Percentiles rank a stretch among this genome's conserved stretches.
Conservation (phyloP, 1,140 invertebrate species). For the Apis dorsata region DNA sequence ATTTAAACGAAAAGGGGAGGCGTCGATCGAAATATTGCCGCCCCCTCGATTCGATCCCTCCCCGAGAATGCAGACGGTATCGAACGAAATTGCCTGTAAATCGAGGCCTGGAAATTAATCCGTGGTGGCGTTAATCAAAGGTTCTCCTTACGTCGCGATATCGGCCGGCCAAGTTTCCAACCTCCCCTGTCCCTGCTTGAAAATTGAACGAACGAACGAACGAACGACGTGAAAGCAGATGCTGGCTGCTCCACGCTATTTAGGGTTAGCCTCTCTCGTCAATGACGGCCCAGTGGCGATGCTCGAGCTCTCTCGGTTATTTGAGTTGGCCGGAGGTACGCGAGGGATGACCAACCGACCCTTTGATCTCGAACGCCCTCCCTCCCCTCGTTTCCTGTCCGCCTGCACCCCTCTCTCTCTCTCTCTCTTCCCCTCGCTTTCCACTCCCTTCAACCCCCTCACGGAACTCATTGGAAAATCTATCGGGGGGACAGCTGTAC, state of each 20-base stretch:
- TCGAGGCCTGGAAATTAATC: background rate
- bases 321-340: constrained; percentile 77
- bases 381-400: constrained; percentile 59
- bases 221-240: constrained; percentile 61
- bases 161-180: background rate
- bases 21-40: background rate
- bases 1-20: no score
- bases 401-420: constrained; percentile 57
- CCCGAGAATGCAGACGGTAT: background rate
- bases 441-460: constrained; percentile 56
- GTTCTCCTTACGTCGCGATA: constrained; percentile 21
- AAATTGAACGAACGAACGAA: constrained; percentile 61
- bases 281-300: constrained; percentile 71
- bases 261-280: constrained; percentile 73
- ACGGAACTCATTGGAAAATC: constrained; percentile 71
- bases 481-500: constrained; percentile 68
- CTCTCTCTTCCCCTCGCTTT: constrained; percentile 60
- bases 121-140: constrained; percentile 11
- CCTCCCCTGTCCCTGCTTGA: background rate
- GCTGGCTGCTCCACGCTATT: constrained; percentile 69
- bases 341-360: constrained; percentile 75
- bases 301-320: constrained; percentile 75
- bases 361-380: constrained; percentile 76
- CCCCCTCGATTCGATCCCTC: background rate
- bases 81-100: background rate